Base-by-base conservation (phyloP, 2,113 vertebrate species). In the Ochotona curzoniae region DNA sequence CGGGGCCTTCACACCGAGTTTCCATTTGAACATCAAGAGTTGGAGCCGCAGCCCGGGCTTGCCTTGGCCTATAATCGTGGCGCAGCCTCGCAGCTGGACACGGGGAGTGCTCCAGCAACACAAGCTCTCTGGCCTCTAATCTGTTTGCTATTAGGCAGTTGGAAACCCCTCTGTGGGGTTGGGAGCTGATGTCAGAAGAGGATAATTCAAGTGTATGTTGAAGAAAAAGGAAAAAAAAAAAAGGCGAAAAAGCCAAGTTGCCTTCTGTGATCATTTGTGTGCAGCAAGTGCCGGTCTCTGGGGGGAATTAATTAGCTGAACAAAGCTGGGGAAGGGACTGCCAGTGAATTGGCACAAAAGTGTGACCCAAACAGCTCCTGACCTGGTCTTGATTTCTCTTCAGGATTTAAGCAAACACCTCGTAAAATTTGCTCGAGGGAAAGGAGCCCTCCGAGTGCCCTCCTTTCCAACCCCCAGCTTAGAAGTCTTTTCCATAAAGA, bases 81-180 rank as follows among this genome's bases (percentile, higher is more conserved):
- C 25, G 69, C 92, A 84, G 92, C 92, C 97, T 95, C 96, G 4
- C 97, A 97, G 96, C 93, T 95, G 96, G 95, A 83, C 21, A 66
- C 95, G 90, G 95, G 95, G 88, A 70, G 84, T 79, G 94, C 92
- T 95, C 44, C 26, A 97, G 93, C 95, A 96, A 94, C 85, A 97
- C 87, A 64, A 0, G 1, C 89, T 97, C 96, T 97, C 95, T 97
- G 95, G 96, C 95, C 96, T 97, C 93, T 96, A 93, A 97, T 98
- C 98, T 98, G 98, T 98, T 98, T 98, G 95, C 91, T 98, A 98
- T 98, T 98, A 98, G 96, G 92, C 83, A 84, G 94, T 97, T 97
- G 97, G 95, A 96, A 97, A 97, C 93, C 96, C 97, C 94, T 95
- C 84, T 67, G 91, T 90, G 84, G 78, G 96, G 93, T 95, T 97